Percentiles rank a stretch among this genome's conserved stretches.
Conservation (phyloP, 2,113 vertebrate genomes). For the Phalacrocorax aristotelis region DNA sequence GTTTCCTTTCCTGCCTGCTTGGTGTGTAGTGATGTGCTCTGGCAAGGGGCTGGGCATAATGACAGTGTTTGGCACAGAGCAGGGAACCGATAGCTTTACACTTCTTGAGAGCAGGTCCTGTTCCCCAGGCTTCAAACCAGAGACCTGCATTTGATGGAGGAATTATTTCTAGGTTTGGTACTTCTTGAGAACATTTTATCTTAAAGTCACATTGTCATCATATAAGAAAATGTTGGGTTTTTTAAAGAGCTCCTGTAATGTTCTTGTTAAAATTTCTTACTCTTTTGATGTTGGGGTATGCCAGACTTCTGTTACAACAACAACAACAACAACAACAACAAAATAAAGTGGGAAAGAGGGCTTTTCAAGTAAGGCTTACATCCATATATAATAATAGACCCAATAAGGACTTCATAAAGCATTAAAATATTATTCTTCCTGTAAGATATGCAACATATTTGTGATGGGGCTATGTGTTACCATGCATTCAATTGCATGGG, state of each 20-base stretch:
- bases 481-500: fast-evolving
- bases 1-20: neutral
- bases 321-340: fast-evolving
- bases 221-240: neutral
- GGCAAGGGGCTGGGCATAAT: neutral
- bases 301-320: neutral
- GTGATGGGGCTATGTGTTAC: neutral
- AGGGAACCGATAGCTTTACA: neutral
- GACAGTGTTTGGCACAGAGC: neutral
- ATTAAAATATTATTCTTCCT: neutral
- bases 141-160: neutral
- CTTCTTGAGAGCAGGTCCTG: neutral
- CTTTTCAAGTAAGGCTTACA: neutral
- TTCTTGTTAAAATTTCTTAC: neutral
- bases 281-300: neutral
- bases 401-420: neutral
- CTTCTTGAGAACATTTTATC: neutral
- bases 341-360: neutral
- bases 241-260: neutral
- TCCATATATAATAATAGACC: neutral
- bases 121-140: neutral
- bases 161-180: neutral
- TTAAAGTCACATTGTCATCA: neutral
- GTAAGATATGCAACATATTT: neutral
- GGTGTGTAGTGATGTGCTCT: neutral